Evolutionary conservation across 23 tunicate genomes (phyloP).

Genomic region (Aplidium turbinatum): DNA sequence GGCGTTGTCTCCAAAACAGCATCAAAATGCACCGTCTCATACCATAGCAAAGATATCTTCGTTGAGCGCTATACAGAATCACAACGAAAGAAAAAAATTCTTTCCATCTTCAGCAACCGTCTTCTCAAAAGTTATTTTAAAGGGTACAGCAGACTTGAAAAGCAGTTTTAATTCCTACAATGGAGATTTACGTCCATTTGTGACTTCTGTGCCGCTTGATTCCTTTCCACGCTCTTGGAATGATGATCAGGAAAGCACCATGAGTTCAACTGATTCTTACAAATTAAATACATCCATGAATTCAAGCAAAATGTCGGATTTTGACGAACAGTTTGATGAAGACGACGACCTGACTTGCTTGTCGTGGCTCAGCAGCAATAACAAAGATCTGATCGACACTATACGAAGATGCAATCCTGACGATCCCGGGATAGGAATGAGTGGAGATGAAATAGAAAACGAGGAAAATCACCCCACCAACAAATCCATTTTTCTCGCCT

Average conservation of each 20-base stretch:
- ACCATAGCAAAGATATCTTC: too few relatives aligned
- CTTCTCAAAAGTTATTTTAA: not conserved
- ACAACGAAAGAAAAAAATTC: not conserved
- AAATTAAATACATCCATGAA: not conserved
- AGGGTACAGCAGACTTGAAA: not conserved
- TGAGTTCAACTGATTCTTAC: not conserved
- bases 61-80: too few relatives aligned
- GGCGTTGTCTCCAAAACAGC: conserved; percentile 39
- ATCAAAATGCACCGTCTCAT: too few relatives aligned
- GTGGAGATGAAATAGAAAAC: conserved; percentile 73
- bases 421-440: conserved; percentile 82
- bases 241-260: conserved; percentile 12
- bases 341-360: conserved; percentile 73
- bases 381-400: conserved; percentile 60
- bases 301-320: not conserved
- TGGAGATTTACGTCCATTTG: not conserved
- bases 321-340: conserved; percentile 6
- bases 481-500: conserved; percentile 78
- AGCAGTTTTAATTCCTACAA: not conserved
- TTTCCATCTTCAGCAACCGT: not conserved
- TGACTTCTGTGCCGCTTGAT: conserved; percentile 33
- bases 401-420: conserved; percentile 86
- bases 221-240: not conserved
- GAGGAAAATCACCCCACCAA: conserved; percentile 30
- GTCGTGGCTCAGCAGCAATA: conserved; percentile 72